phyloP scores from a whole-genome alignment of 1,140 invertebrate species.

The Drosophila equinoxialis region DNA sequence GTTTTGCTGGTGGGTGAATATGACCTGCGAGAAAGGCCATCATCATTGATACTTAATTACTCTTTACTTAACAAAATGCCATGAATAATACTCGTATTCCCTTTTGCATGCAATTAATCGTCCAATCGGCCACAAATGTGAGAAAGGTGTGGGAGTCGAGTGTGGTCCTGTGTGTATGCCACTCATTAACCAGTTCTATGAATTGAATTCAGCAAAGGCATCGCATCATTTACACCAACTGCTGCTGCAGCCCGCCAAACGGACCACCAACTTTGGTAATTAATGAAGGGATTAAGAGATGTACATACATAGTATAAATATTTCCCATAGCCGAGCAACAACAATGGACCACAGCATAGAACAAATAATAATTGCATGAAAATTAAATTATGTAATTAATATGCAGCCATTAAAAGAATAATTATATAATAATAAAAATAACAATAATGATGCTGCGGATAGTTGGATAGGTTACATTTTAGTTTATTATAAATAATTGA shows the following conservation, averaged over 20 bases:
- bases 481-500: slow-evolving; percentile 7
- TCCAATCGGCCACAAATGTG: neutral
- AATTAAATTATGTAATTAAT: slow-evolving; percentile 46
- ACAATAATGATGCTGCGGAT: neutral
- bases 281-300: slow-evolving; percentile 11
- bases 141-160: neutral
- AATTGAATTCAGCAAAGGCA: neutral
- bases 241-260: neutral
- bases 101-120: no score
- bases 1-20: no score
- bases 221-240: neutral
- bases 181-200: slow-evolving; percentile 10
- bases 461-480: neutral
- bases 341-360: slow-evolving; percentile 2
- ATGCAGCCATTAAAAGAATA: slow-evolving; percentile 25
- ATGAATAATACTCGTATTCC: no score
- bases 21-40: no score
- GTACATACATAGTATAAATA: neutral
- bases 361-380: slow-evolving; percentile 37
- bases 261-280: slow-evolving; percentile 6
- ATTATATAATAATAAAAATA: slow-evolving; percentile 12
- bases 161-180: neutral
- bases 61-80: no score
- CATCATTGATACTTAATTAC: no score
- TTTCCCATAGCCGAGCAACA: slow-evolving; percentile 7